Base-by-base conservation (phyloP, 1,140 invertebrate species). In the Atta texana region DNA sequence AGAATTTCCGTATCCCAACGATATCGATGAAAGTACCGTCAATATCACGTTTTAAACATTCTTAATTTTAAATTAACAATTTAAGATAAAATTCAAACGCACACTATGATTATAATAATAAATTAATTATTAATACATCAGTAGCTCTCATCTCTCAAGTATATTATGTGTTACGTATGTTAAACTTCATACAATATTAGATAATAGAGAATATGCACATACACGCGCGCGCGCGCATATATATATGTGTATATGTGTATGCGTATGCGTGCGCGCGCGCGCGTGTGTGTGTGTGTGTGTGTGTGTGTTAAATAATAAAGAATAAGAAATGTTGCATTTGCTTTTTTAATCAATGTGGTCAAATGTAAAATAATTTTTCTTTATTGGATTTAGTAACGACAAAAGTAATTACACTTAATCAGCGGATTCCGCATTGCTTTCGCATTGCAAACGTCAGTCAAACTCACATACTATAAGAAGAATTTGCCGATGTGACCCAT, bases 361-460 rank as follows among this genome's bases (percentile, higher is more conserved):
- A 81, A 44, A 7, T 24, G 4, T 14, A 57, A 49, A 59, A 21
- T 39, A 24, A 44, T 18, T 53, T 44, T 59, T 55, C 12, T 82
- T n/a, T 39, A 16, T 14, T 66, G 39, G 18, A 18, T 64, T 51
- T 77, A 77, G 72, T 49, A 34, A 78, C 18, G 63, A 51, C 39
- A 21, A 66, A 3, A 84, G 12, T 76, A 5, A 74, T 85, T 59
- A 57, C 31, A 74, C 80, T 6, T 51, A 72, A 75, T 84, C 69
- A 84, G 80, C 80, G 14, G 14, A 84, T 84, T 84, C 80, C 69
- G 3, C 39, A 51, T 74, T 59, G 39, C 31, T 84, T 84, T 84
- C 69, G n/a, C 8, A 49, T 12, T 39, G 44, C 24, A 21, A 51
- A 72, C 80, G 18, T 61, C 39, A 31, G 39, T 74, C 24, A 61